These are phyloP conservation scores for Eulemur coronatus DNA, from an alignment of 2,797 vertebrate genomes.

Conservation along the genomic window DNA sequence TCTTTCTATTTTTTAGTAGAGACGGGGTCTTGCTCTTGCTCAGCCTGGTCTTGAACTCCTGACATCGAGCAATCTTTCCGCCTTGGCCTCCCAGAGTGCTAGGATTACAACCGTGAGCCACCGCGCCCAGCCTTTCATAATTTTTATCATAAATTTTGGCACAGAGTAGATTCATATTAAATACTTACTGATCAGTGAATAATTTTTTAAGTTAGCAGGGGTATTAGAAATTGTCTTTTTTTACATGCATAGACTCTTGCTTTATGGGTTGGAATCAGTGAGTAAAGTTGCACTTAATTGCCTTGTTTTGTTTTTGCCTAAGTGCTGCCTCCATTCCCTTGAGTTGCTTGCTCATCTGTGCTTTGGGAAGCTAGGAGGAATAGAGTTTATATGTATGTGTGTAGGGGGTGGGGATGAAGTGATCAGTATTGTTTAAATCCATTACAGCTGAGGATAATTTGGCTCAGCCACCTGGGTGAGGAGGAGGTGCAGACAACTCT, in stretches of 20 bases:
- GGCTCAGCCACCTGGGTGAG: not conserved
- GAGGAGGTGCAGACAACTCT: not conserved
- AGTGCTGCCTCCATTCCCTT: not conserved
- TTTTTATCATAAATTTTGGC: not conserved
- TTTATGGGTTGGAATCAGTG: not conserved
- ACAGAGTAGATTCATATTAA: not conserved
- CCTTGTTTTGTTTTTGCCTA: conserved; percentile 40
- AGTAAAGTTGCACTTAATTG: conserved; percentile 41
- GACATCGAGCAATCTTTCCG: too few species aligned
- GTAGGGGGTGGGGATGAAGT: not conserved
- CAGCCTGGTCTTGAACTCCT: too few species aligned
- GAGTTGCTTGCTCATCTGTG: not conserved
- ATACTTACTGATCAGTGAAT: not conserved
- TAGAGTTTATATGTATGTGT: not conserved
- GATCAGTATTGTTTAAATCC: conserved; percentile 28
- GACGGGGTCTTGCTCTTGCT: too few species aligned
- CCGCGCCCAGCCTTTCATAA: not conserved
- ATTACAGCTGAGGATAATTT: conserved; percentile 30
- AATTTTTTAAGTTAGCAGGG: not conserved
- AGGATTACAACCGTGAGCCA: too few species aligned
- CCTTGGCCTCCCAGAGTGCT: too few species aligned
- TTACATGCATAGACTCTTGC: not conserved
- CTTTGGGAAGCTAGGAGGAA: not conserved
- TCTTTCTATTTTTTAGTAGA: too few species aligned
- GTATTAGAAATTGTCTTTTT: conserved; percentile 33